Percentiles rank a stretch among this genome's conserved stretches.
These are phyloP conservation scores for Xiphydria camelus DNA, from an alignment of 2,888 invertebrate species.

Conservation along the genomic window DNA sequence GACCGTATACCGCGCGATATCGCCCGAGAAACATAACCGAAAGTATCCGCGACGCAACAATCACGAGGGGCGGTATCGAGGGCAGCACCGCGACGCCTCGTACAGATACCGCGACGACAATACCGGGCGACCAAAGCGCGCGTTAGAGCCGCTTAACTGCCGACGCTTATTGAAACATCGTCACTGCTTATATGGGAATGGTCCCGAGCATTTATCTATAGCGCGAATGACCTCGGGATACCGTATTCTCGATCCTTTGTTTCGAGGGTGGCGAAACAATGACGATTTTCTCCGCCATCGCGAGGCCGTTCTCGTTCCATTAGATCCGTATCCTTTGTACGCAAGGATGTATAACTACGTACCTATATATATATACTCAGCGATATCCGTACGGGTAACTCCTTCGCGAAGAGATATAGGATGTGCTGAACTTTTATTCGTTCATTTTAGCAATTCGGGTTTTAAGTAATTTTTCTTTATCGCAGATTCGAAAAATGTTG, in stretches of 20 bases:
- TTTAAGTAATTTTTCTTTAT: no score
- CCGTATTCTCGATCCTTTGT: slow-evolving; percentile 20
- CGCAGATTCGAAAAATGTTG: no score
- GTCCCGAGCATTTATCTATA: slow-evolving; percentile 41
- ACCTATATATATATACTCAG: no score
- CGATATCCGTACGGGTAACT: no score
- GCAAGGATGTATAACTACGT: no score
- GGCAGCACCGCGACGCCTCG: slow-evolving; percentile 15
- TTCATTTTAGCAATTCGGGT: no score
- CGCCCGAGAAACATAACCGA: background rate
- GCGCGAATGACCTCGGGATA: slow-evolving; percentile 27
- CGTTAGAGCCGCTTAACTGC: slow-evolving; percentile 48
- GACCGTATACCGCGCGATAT: no score
- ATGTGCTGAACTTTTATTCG: no score
- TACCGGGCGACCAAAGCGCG: slow-evolving; percentile 43
- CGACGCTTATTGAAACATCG: slow-evolving; percentile 51
- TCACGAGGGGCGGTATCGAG: slow-evolving; percentile 3
- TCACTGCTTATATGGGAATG: slow-evolving; percentile 33
- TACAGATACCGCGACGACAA: slow-evolving; percentile 43
- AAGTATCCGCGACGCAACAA: slow-evolving; percentile 5
- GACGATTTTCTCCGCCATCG: slow-evolving; percentile 9
- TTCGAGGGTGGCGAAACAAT: slow-evolving; percentile 17
- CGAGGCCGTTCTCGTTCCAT: no score
- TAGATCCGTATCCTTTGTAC: no score
- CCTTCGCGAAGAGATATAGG: no score